Evolutionary conservation across 2,797 vertebrate species (phyloP), one percentile per base, ranked within the genome.

Genomic region (Ispidina lecontei): DNA sequence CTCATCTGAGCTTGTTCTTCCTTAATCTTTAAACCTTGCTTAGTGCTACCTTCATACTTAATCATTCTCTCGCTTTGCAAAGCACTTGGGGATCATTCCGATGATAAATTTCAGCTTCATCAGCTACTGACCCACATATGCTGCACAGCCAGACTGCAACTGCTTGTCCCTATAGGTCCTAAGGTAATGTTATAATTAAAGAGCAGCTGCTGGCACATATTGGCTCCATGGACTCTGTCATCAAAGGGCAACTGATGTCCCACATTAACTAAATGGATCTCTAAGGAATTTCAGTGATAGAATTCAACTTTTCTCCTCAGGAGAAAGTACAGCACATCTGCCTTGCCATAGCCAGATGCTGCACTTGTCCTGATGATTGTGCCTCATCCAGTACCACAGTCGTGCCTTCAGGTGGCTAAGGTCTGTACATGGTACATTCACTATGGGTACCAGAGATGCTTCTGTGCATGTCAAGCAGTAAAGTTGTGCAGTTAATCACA

Each of bases 81-180:
- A 89, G 91, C 94, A 69, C 86, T 95, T 72, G 90, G 86, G 88
- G 88, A 94, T 95, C 94, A 90, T 94, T 96, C 78, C 39, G 0
- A 85, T 94, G 94, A 96, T 95, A 96, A 96, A 96, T 96, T 96
- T 96, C 96, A 96, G 94, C 94, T 94, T 78, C 95, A 95, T 94
- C 91, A 94, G 95, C 91, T 94, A 91, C 94, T 94, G 96, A 91
- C 94, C 93, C 94, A 94, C 94, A 94, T 96, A 52, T 73, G 51
- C 84, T 94, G 73, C 0, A 1, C 81, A 86, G 77, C 28, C 55
- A 79, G 59, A 10, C 70, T 83, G 76, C 93, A 93, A 87, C 59
- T 65, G 72, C 84, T 56, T 52, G 86, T 96, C 86, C 72, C 94
- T 55, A 10, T 81, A 87, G 87, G 47, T 96, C 90, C 90, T 33